Conservation (phyloP, 2,797 vertebrate genomes). For the Sebastes wilsoni region DNA sequence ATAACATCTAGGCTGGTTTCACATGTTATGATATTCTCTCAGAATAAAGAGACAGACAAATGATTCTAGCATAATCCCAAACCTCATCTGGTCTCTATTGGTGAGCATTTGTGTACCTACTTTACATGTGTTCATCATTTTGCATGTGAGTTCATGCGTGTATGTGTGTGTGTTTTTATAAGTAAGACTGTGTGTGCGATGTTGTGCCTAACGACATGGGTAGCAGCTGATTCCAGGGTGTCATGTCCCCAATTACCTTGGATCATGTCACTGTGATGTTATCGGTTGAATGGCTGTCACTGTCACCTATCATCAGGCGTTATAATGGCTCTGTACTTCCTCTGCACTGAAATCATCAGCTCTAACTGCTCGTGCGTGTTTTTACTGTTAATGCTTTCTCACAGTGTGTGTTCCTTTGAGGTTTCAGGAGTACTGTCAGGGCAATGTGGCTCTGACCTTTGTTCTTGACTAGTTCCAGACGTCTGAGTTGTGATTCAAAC, state of each 20-base stretch:
- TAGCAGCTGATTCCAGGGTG: conserved; percentile 62
- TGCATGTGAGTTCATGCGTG: background rate
- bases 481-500: background rate
- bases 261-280: conserved; percentile 69
- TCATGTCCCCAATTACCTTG: conserved; percentile 64
- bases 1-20: background rate
- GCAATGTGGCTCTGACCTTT: background rate
- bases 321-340: background rate
- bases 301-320: conserved; percentile 40
- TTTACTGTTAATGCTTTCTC: background rate
- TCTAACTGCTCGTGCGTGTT: background rate
- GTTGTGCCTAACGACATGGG: conserved; percentile 4
- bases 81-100: background rate
- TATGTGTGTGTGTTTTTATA: background rate
- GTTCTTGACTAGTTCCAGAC: background rate
- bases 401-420: background rate
- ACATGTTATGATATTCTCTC: background rate
- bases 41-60: background rate
- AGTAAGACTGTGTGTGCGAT: background rate
- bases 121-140: background rate
- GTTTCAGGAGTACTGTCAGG: background rate
- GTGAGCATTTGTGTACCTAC: background rate
- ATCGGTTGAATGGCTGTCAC: conserved; percentile 59
- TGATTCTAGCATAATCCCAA: background rate
- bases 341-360: background rate